These are phyloP conservation scores for Bettongia penicillata DNA, from an alignment of 2,113 vertebrate species.

Conservation along the genomic window DNA sequence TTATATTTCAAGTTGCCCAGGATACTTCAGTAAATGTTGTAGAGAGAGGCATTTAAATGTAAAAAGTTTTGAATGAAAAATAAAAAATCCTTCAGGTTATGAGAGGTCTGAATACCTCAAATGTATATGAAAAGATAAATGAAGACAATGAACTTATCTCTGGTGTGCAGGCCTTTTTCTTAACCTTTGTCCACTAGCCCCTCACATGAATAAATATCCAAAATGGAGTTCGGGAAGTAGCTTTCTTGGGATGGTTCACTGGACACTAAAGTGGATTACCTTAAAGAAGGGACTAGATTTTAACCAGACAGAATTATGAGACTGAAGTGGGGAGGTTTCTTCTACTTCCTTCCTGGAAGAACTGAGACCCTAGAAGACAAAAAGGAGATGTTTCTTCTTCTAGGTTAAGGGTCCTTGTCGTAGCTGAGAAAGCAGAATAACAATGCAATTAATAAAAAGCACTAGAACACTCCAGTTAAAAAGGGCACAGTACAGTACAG, in stretches of 20 bases:
- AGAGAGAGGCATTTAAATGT: background rate
- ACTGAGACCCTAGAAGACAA: background rate
- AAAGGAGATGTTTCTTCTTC: background rate
- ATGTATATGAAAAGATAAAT: background rate
- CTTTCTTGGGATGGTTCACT: background rate
- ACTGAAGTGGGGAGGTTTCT: background rate
- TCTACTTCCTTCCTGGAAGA: background rate
- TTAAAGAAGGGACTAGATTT: background rate
- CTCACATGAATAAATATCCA: background rate
- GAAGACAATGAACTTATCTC: background rate
- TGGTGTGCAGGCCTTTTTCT: background rate
- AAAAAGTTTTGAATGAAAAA: background rate
- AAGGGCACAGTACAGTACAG: background rate
- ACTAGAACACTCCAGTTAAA: background rate
- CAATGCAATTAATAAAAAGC: background rate
- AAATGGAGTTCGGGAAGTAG: background rate
- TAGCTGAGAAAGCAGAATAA: background rate
- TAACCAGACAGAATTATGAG: background rate
- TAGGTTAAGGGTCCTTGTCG: background rate
- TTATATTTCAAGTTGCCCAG: background rate
- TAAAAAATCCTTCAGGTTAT: background rate
- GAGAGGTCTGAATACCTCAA: background rate
- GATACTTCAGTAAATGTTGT: background rate
- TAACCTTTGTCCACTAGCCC: background rate
- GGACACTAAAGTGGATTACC: background rate